phyloP scores from a whole-genome alignment of 2,888 invertebrate genomes.

The Heliconius erato region DNA sequence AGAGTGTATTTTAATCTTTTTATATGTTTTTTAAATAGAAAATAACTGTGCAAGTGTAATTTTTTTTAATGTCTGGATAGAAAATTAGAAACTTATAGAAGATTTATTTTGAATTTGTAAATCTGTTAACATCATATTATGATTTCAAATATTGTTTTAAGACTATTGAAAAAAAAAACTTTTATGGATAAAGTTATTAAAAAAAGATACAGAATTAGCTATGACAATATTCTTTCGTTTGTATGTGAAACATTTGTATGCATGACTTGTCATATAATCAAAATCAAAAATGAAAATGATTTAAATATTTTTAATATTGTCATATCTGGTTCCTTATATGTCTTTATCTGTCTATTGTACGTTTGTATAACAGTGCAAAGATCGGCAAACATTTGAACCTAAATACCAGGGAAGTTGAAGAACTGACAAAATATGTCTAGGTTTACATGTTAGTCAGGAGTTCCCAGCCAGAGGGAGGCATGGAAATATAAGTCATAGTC shows the following conservation, averaged over 20 bases:
- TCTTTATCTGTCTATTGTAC: not conserved
- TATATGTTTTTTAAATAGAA: not conserved
- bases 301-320: constrained; percentile 7
- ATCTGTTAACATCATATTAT: not conserved
- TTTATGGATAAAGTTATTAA: not conserved
- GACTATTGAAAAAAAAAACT: not conserved
- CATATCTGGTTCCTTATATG: not conserved
- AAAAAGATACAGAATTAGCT: not conserved
- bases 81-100: not conserved
- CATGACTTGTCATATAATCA: not conserved
- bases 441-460: not conserved
- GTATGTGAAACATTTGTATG: not conserved
- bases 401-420: not conserved
- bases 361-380: constrained; percentile 3
- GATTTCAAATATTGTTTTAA: not conserved
- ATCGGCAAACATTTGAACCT: constrained; percentile 2
- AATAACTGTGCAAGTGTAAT: not conserved
- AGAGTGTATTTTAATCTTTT: not conserved
- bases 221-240: not conserved
- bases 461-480: too few species aligned
- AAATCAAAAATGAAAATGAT: not conserved
- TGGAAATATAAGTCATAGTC: too few species aligned
- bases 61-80: not conserved
- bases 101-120: not conserved
- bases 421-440: not conserved